Evolutionary conservation across 35 echinoderm and acorn worm genomes (phyloP).

Genomic region (Ophiothrix spiculata): DNA sequence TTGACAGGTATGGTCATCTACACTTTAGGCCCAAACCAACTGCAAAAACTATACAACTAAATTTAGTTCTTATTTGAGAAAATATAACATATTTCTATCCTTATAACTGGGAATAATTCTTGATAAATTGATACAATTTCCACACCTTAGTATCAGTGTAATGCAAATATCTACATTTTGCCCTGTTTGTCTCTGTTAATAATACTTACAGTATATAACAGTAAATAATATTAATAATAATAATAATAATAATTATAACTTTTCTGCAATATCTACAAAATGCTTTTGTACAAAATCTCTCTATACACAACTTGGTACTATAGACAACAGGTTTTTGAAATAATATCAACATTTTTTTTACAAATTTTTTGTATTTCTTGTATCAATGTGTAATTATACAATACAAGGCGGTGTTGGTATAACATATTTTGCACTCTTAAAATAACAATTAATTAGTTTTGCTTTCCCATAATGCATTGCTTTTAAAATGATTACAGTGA

Average conservation of each 20-base stretch:
- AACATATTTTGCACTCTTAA: constrained; percentile 2
- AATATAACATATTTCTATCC: neutral
- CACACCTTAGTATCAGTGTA: neutral
- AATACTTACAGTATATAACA: neutral
- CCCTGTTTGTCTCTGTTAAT: constrained; percentile 3
- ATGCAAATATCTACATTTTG: neutral
- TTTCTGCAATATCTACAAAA: constrained; percentile 15
- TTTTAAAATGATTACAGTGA: neutral
- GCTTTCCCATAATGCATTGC: neutral
- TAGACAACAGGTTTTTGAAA: neutral
- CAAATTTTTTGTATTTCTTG: neutral
- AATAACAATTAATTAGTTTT: neutral
- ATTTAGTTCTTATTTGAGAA: neutral
- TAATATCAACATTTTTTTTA: neutral
- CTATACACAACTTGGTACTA: constrained; percentile 8
- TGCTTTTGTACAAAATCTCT: neutral
- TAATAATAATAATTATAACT: neutral
- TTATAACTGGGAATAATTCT: neutral
- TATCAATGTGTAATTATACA: constrained; percentile 6
- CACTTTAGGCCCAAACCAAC: neutral
- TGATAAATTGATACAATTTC: neutral
- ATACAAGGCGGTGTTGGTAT: constrained; percentile 14
- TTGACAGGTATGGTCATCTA: neutral
- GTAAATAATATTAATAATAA: neutral
- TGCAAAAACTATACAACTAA: neutral